Percentiles rank a stretch among this genome's conserved stretches.
These are phyloP conservation scores for Sturmia bella DNA, from an alignment of 2,888 invertebrate genomes.

Conservation along the genomic window DNA sequence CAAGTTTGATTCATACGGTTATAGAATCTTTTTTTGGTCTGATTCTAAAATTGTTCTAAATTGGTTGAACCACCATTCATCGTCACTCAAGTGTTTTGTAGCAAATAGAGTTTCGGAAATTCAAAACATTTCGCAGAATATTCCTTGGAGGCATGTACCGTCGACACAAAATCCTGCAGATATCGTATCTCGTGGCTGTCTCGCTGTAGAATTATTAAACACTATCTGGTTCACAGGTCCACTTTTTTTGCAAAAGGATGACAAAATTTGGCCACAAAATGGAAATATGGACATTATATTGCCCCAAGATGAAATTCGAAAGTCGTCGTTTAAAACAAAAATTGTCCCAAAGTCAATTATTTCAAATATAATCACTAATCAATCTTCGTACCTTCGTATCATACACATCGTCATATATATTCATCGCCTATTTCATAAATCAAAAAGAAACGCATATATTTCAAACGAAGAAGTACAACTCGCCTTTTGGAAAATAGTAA, in stretches of 20 bases:
- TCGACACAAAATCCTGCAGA: conserved; percentile 7
- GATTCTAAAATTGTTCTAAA: conserved; percentile 16
- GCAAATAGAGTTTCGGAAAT: conserved; percentile 7
- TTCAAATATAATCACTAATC: not conserved
- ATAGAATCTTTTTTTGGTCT: conserved; percentile 3
- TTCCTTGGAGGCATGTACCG: not conserved
- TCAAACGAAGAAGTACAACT: not conserved
- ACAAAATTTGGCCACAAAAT: not conserved
- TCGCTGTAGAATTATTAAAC: conserved; percentile 9
- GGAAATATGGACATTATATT: not conserved
- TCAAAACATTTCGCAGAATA: not conserved
- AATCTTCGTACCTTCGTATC: conserved; percentile 21
- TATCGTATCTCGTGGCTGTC: conserved; percentile 11
- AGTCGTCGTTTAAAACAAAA: not conserved
- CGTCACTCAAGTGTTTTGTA: not conserved
- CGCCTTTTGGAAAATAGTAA: not conserved
- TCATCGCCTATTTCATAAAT: conserved; percentile 30
- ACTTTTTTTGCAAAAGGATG: not conserved
- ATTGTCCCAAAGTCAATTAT: conserved; percentile 8
- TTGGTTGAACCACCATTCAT: not conserved
- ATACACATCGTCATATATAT: conserved; percentile 23
- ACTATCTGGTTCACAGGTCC: conserved; percentile 11
- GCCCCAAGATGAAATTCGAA: not conserved
- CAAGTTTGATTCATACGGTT: conserved; percentile 13
- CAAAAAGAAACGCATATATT: not conserved